Evolutionary conservation across 64 coral and sea anemone genomes (phyloP).

Genomic region (Hydrozoanthus tunicans): DNA sequence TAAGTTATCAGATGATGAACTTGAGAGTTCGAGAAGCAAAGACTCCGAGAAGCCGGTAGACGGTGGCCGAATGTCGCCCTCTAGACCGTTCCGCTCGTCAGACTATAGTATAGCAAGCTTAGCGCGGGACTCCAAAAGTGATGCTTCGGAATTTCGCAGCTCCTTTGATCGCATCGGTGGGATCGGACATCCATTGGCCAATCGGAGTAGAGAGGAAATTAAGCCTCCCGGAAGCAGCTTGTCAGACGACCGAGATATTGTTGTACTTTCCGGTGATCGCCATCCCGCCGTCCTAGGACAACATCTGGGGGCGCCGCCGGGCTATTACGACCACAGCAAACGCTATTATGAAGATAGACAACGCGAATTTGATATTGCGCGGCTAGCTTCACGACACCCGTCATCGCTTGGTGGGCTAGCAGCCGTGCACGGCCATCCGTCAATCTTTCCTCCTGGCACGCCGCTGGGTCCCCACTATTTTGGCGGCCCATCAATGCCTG

Average conservation of each 20-base stretch:
- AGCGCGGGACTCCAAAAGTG: conserved; percentile 71
- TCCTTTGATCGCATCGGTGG: conserved; percentile 62
- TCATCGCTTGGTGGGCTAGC: conserved; percentile 47
- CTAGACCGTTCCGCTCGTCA: conserved; percentile 52
- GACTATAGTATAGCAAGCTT: conserved; percentile 90
- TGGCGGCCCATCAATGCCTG: conserved; percentile 73
- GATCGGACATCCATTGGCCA: conserved; percentile 35
- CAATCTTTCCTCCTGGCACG: conserved; percentile 52
- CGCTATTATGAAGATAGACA: conserved; percentile 77
- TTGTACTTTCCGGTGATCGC: conserved; percentile 75
- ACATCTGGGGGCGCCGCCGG: conserved; percentile 24
- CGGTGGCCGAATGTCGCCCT: conserved; percentile 64
- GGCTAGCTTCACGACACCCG: conserved; percentile 56
- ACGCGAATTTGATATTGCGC: conserved; percentile 78
- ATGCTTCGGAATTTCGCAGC: conserved; percentile 71
- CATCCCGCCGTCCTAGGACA: conserved; percentile 49
- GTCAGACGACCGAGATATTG: conserved; percentile 71
- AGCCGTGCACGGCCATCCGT: conserved; percentile 52
- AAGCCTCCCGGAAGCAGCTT: conserved; percentile 51
- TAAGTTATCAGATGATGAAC: conserved; percentile 76
- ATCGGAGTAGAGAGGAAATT: conserved; percentile 66
- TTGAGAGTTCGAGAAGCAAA: conserved; percentile 48
- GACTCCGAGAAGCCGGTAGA: conserved; percentile 67
- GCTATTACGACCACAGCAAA: conserved; percentile 74
- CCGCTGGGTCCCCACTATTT: conserved; percentile 60